Percentiles rank a stretch among this genome's conserved stretches.
phyloP scores from a whole-genome alignment of 2,888 invertebrate genomes.

The Microdon myrmicae region DNA sequence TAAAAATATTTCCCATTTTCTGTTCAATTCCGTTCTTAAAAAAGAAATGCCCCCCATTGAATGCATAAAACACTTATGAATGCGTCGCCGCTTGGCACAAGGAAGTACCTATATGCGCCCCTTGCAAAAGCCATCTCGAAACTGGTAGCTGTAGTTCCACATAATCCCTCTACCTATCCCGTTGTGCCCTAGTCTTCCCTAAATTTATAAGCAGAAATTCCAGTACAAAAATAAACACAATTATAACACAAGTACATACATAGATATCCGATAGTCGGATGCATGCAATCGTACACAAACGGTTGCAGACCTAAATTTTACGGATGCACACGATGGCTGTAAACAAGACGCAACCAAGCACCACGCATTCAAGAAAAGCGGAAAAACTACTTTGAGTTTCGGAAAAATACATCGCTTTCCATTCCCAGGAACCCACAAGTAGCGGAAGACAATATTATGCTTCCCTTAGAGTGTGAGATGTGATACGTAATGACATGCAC shows the following conservation, averaged over 20 bases:
- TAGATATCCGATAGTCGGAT: not conserved
- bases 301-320: slow-evolving; percentile 13
- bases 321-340: slow-evolving; percentile 18
- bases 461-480: slow-evolving; percentile 7
- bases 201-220: slow-evolving; percentile 41
- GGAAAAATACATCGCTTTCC: slow-evolving; percentile 6
- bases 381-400: slow-evolving; percentile 19
- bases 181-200: too few species aligned
- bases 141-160: slow-evolving; percentile 11
- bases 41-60: slow-evolving; percentile 23
- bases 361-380: slow-evolving; percentile 18
- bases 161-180: too few species aligned
- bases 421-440: slow-evolving; percentile 13
- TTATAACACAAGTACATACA: slow-evolving; percentile 12
- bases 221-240: slow-evolving; percentile 42
- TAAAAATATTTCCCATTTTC: slow-evolving; percentile 47
- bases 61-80: slow-evolving; percentile 10
- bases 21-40: slow-evolving; percentile 41
- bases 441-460: slow-evolving; percentile 29
- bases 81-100: slow-evolving; percentile 12
- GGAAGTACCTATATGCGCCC: too few species aligned
- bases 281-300: slow-evolving; percentile 12
- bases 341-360: slow-evolving; percentile 42
- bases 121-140: slow-evolving; percentile 43
- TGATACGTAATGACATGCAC: slow-evolving; percentile 5